Percentiles rank a stretch among this genome's conserved stretches.
These are phyloP conservation scores for Formicarius rufipectus DNA, from an alignment of 2,113 vertebrate species.

Conservation along the genomic window DNA sequence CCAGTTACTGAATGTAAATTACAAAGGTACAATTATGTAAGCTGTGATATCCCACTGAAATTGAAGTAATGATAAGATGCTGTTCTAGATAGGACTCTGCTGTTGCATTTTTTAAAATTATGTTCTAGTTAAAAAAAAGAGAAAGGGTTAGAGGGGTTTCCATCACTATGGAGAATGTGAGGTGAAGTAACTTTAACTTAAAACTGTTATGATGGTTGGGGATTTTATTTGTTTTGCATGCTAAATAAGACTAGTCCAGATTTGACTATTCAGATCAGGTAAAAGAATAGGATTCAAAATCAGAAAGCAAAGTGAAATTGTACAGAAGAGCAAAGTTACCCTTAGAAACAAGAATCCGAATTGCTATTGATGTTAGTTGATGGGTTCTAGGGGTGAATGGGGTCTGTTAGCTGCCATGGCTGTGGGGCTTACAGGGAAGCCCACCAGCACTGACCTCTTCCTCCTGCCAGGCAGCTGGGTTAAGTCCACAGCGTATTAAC, in stretches of 20 bases:
- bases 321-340: not conserved
- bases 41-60: not conserved
- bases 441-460: not conserved
- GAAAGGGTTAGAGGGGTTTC: not conserved
- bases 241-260: not conserved
- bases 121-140: not conserved
- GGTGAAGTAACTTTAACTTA: not conserved
- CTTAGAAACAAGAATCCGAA: not conserved
- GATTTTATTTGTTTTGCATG: not conserved
- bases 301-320: not conserved
- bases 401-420: not conserved
- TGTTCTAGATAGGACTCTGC: not conserved
- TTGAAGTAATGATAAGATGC: not conserved
- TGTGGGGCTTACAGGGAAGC: not conserved
- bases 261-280: not conserved
- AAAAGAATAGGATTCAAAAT: not conserved
- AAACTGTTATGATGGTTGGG: not conserved
- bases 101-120: not conserved
- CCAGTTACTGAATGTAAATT: not conserved
- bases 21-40: not conserved
- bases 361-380: not conserved
- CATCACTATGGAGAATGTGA: not conserved
- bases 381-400: not conserved
- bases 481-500: not conserved
- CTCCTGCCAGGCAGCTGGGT: not conserved